A percentile compares a stretch with the other conserved stretches of the same genome.
These are phyloP conservation scores for Heliornis fulica DNA, from an alignment of 2,113 vertebrate genomes.

Conservation along the genomic window DNA sequence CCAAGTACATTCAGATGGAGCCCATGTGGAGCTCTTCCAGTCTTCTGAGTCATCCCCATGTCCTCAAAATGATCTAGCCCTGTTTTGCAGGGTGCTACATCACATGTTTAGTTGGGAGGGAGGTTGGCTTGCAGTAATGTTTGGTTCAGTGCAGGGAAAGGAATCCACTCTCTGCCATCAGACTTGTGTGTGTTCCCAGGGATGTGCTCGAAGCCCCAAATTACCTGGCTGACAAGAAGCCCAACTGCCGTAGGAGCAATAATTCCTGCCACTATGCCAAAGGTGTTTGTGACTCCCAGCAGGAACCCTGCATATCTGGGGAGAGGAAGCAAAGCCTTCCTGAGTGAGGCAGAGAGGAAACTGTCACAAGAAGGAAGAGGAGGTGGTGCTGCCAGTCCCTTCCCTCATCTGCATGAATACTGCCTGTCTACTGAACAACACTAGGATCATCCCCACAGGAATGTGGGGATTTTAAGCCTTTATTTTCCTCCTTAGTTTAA, in stretches of 20 bases:
- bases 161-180: neutral
- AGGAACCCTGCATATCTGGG: conserved; percentile 74
- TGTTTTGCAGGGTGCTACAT: neutral
- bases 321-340: neutral
- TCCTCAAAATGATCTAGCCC: neutral
- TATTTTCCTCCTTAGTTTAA: neutral
- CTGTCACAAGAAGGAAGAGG: neutral
- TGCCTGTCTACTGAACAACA: neutral
- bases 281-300: conserved; percentile 80
- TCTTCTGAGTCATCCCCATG: neutral
- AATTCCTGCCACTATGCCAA: conserved; percentile 73
- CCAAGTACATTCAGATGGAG: neutral
- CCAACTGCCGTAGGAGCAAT: conserved; percentile 70
- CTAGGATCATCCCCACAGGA: neutral
- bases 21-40: neutral
- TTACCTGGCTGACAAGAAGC: conserved; percentile 71
- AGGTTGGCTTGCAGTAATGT: neutral
- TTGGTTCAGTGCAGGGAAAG: neutral
- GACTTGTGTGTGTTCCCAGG: neutral
- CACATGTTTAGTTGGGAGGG: neutral
- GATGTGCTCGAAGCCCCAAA: neutral
- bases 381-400: neutral
- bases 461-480: neutral
- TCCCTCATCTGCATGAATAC: neutral
- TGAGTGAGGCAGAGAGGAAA: neutral